Percentiles rank a stretch among this genome's conserved stretches.
phyloP scores from a whole-genome alignment of 2,113 vertebrate genomes.

The Phylloscopus trochiloides region DNA sequence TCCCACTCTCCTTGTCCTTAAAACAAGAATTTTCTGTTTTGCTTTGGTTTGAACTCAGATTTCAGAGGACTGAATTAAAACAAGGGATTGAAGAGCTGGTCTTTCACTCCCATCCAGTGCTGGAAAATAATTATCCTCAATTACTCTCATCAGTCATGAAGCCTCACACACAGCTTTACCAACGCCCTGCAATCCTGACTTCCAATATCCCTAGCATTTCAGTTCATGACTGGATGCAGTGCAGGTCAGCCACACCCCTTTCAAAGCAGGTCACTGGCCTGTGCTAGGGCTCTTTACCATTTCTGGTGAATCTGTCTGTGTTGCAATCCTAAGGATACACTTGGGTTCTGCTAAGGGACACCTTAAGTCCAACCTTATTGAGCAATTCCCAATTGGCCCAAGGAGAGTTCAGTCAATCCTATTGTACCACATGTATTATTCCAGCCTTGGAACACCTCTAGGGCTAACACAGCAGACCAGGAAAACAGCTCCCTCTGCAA shows the following conservation, averaged over 20 bases:
- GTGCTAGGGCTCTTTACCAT: not conserved
- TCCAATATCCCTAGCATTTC: not conserved
- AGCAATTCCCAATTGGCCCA: not conserved
- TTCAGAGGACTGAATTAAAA: not conserved
- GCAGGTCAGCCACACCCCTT: not conserved
- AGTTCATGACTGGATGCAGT: not conserved
- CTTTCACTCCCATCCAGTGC: not conserved
- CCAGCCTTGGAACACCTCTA: not conserved
- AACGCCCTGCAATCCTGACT: not conserved
- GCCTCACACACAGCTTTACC: not conserved
- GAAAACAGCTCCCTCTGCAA: not conserved
- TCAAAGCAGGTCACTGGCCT: not conserved
- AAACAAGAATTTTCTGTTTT: not conserved
- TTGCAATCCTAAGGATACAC: not conserved
- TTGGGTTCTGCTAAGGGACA: not conserved
- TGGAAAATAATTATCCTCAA: not conserved
- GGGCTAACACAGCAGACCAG: not conserved
- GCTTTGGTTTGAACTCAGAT: not conserved
- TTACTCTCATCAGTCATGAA: not conserved
- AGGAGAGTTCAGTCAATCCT: not conserved
- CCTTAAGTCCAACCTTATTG: not conserved
- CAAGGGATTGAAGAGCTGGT: not conserved
- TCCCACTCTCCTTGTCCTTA: not conserved
- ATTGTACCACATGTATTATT: not conserved
- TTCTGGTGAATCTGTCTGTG: not conserved